phyloP scores from a whole-genome alignment of 2,113 vertebrate genomes.

The Sminthopsis crassicaudata region DNA sequence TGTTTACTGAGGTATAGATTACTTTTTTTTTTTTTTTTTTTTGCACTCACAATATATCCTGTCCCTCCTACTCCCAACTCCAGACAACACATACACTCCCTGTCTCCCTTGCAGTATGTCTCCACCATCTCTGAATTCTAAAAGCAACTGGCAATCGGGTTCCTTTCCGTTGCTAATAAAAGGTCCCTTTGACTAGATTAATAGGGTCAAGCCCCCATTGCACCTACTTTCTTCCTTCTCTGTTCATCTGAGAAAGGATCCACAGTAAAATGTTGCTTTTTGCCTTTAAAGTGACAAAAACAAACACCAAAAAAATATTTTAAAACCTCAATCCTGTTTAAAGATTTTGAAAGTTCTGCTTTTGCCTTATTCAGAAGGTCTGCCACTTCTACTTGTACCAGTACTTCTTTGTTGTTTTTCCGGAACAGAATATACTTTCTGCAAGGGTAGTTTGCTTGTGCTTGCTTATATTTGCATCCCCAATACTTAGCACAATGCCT shows the following conservation, averaged over 20 bases:
- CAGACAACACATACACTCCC: background rate
- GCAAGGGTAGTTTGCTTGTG: background rate
- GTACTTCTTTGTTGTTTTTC: background rate
- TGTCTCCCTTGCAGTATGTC: background rate
- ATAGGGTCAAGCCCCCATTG: background rate
- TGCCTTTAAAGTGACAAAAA: background rate
- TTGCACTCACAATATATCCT: background rate
- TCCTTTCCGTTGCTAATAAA: too few species aligned
- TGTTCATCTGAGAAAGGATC: background rate
- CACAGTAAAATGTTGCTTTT: background rate
- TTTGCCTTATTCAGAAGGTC: background rate
- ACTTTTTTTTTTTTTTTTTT: background rate
- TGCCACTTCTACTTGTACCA: background rate
- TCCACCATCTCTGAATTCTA: background rate
- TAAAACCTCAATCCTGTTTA: background rate
- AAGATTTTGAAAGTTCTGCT: background rate
- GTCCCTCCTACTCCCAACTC: background rate
- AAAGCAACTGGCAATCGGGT: background rate
- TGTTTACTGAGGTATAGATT: background rate
- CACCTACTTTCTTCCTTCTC: background rate
- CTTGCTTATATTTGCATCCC: background rate
- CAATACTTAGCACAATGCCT: background rate
- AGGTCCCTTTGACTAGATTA: too few species aligned
- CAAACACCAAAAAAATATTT: background rate
- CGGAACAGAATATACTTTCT: background rate